Evolutionary conservation across 1,140 invertebrate genomes (phyloP).

Genomic region (Drosophila sturtevanti): DNA sequence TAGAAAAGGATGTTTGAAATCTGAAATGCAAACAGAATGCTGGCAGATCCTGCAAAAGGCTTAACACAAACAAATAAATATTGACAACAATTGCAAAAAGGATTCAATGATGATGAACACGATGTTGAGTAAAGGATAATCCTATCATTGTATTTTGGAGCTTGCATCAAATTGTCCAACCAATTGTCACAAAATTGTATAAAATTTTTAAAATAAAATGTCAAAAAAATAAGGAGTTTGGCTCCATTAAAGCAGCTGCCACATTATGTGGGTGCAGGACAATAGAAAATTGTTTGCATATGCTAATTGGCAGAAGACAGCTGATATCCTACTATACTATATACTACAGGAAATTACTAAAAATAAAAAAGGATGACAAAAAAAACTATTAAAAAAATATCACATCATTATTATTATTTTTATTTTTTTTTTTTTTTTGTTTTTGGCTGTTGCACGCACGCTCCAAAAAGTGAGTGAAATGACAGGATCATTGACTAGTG

Average conservation of each 20-base stretch:
- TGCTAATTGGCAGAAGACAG: slow-evolving; percentile 11
- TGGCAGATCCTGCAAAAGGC: slow-evolving; percentile 4
- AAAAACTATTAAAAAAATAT: slow-evolving; percentile 23
- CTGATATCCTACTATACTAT: slow-evolving; percentile 20
- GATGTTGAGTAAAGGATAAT: background rate
- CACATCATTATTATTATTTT: slow-evolving; percentile 19
- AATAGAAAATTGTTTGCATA: slow-evolving; percentile 20
- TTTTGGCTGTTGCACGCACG: background rate
- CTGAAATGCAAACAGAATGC: background rate
- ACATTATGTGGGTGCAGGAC: slow-evolving; percentile 23
- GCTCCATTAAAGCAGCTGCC: background rate
- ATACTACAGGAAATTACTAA: slow-evolving; percentile 11
- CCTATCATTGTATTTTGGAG: background rate
- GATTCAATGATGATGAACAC: background rate
- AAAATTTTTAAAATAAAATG: slow-evolving; percentile 1
- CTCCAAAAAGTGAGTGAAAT: slow-evolving; percentile 11
- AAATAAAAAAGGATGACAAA: slow-evolving; percentile 16
- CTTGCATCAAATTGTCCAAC: slow-evolving; percentile 5
- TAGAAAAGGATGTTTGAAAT: background rate
- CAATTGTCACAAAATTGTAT: slow-evolving; percentile 13
- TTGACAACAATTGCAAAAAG: slow-evolving; percentile 12
- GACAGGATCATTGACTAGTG: slow-evolving; percentile 22
- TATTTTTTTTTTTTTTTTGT: background rate
- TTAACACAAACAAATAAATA: slow-evolving; percentile 12
- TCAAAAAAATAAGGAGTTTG: background rate